These are phyloP conservation scores for Trogon melanurus DNA, from an alignment of 2,113 vertebrate species.

Conservation along the genomic window DNA sequence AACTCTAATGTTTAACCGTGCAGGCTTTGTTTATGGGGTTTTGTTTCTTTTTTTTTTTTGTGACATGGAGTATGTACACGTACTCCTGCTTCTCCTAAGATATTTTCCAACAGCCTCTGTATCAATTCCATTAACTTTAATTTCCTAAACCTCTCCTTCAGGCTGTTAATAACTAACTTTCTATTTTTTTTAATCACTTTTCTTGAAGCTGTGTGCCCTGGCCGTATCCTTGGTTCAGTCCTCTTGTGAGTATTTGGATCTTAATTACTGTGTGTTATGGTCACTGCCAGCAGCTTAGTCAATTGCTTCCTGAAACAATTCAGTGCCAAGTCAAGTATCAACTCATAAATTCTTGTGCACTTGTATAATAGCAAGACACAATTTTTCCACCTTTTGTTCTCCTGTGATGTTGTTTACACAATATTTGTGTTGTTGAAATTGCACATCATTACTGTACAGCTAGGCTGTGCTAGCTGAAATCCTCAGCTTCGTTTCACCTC, in stretches of 20 bases:
- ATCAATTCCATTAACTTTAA: conserved; percentile 39
- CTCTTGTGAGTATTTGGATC: conserved; percentile 29
- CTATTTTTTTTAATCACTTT: conserved; percentile 6
- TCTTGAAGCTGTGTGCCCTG: conserved; percentile 31
- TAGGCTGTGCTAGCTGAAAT: neutral
- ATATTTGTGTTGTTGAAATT: neutral
- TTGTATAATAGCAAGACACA: conserved; percentile 9
- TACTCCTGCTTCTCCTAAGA: neutral
- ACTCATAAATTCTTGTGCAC: conserved; percentile 37
- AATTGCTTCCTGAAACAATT: conserved; percentile 65
- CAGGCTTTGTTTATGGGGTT: neutral
- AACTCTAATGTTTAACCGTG: neutral
- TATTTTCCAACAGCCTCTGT: neutral
- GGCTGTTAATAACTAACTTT: conserved; percentile 67
- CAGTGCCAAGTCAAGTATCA: conserved; percentile 54
- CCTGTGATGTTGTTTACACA: neutral
- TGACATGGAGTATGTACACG: fast-evolving
- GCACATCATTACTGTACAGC: neutral
- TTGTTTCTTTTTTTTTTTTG: neutral
- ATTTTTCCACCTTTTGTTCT: conserved; percentile 35
- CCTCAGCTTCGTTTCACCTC: neutral
- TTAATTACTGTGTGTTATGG: conserved; percentile 58
- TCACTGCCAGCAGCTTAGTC: conserved; percentile 49
- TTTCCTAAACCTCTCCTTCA: conserved; percentile 41
- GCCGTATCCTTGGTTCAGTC: conserved; percentile 5